Base-by-base conservation (phyloP, 1,140 invertebrate species). In the Drosophila miranda region DNA sequence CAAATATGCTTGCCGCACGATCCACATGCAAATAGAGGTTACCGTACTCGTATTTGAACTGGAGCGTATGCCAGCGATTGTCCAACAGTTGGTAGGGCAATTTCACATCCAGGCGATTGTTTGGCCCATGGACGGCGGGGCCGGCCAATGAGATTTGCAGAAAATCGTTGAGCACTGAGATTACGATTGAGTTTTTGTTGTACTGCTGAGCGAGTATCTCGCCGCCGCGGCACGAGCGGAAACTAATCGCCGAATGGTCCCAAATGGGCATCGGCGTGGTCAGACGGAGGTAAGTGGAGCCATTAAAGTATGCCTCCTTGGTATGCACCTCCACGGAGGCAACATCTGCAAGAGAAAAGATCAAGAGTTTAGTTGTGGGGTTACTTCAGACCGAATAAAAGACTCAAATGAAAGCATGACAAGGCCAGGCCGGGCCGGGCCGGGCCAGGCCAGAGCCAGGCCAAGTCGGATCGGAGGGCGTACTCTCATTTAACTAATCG, bases 281-380 rank as follows among this genome's bases (percentile, higher is more conserved):
- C 52, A 96, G 91, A 76, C 94, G 93, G 51, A 96, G 92, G 84
- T 94, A 95, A 5, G 95, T 93, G 71, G 94, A 94, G 59, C 95
- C 95, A 91, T 96, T 96, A 91, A 97, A 95, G 80, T 95, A 96
- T 16, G 95, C 95, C 91, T 97, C 95, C 23, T 95, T 93, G 38
- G 93, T 78, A 16, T 69, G 80, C 38, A 89, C 91, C 58, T 93
- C 92, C 57, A 83, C 75, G 9, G 83, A 76, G 48, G 68, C 67
- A 64, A 89, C 79, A 89, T 83, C 84, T 88, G 79, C 49, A 59
- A 38, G 1, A 71, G 49, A 52, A 49, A 75, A 64, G 55, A 67
- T 43, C 30, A 67, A 61, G 23, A 66, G 64, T 49, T 67, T 67
- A 67, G 48, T 16, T 46, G 41, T 30, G 13, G 8, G 30, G 8